Base-by-base conservation (phyloP, 2,113 vertebrate species). In the Oncorhynchus gorbuscha region DNA sequence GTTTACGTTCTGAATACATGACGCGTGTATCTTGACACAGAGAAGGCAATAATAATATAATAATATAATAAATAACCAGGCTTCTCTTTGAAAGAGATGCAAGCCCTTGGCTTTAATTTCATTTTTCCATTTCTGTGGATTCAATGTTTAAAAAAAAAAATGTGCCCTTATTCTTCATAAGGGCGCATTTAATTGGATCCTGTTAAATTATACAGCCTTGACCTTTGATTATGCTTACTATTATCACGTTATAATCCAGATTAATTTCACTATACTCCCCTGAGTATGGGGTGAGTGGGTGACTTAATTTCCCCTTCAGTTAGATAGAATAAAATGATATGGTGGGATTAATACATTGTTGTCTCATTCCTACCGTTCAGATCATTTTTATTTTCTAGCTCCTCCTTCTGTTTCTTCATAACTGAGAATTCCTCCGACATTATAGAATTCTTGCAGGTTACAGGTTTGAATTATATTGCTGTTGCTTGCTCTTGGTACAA, bases 381-480 rank as follows among this genome's bases (percentile, higher is more conserved):
- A 7, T 9, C 0, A 14, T 24, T 67, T 73, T 61, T 26, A 35
- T 28, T 58, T 12, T 7, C 4, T 18, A 12, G 14, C 58, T 55
- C 12, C 39, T 8, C 1, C 24, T 39, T 65, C 32, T 16, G 28
- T 58, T 49, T 35, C 48, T 18, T 32, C 64, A 32, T 16, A 28
- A 30, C 51, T 16, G 64, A 39, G 22, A 22, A 11, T 7, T 28
- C 13, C 24, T 22, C 24, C 5, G 16, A 58, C 51, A 58, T 58
- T 18, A 58, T 3, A 58, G 16, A 58, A 71, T 26, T 70, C 20
- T 24, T 35, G 68, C 62, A 26, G 32, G 11, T 45, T 72, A 14
- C 51, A 69, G 39, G 22, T 39, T 81, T 77, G n/a, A 22, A 64
- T 24, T 76, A 45, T 78, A 28, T 65, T 76, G 69, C 71, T 68